phyloP scores from a whole-genome alignment of 1,140 invertebrate genomes.

The Dufourea novaeangliae region DNA sequence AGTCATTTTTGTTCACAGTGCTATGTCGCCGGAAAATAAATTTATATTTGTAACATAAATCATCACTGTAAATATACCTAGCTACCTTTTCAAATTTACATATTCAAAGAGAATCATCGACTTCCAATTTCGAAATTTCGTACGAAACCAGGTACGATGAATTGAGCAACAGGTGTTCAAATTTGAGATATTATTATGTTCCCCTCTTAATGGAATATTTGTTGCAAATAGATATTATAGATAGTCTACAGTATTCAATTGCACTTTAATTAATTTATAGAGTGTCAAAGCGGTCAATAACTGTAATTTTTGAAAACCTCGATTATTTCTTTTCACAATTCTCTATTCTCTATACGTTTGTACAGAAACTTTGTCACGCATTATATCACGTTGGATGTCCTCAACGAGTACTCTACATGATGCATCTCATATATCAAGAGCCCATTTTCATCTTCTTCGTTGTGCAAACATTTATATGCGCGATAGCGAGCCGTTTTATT shows the following conservation, averaged over 20 bases:
- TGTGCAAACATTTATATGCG: slow-evolving; percentile 6
- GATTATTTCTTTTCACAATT: background rate
- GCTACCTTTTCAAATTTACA: too few species aligned
- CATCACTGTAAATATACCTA: too few species aligned
- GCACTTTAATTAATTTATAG: background rate
- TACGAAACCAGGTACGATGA: background rate
- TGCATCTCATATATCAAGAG: slow-evolving; percentile 5
- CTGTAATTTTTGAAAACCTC: background rate
- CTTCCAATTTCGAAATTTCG: background rate
- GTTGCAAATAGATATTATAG: too few species aligned
- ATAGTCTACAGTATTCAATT: too few species aligned
- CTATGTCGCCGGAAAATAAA: too few species aligned
- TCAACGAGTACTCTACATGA: slow-evolving; percentile 4
- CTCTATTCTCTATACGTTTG: background rate
- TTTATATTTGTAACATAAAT: too few species aligned
- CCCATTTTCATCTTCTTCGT: slow-evolving; percentile 10
- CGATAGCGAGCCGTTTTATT: background rate
- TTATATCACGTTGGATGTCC: background rate
- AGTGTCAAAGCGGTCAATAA: background rate
- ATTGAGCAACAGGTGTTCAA: slow-evolving; percentile 29
- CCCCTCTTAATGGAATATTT: background rate
- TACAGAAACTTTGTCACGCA: background rate
- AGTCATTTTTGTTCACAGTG: too few species aligned
- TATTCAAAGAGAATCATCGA: background rate
- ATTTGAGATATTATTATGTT: background rate